Percentiles rank a stretch among this genome's conserved stretches.
Evolutionary conservation across 2,888 invertebrate species (phyloP).

Genomic region (Caprella mutica): DNA sequence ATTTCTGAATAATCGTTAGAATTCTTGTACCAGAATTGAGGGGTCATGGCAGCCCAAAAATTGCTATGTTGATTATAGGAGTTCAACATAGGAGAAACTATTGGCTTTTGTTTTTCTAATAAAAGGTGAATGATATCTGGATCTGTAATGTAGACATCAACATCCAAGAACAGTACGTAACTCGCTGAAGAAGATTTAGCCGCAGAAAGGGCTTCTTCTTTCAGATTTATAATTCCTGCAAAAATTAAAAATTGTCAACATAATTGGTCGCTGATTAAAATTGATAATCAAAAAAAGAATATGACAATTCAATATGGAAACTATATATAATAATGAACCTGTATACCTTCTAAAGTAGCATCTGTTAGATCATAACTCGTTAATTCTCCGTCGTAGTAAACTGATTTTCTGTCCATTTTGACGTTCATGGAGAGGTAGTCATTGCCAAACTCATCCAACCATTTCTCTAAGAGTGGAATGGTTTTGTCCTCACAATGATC

Average conservation of each 20-base stretch:
- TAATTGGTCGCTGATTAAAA: too few species aligned
- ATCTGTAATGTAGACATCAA: conserved; percentile 68
- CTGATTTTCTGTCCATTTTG: conserved; percentile 45
- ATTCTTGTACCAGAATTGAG: conserved; percentile 67
- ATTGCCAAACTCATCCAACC: conserved; percentile 52
- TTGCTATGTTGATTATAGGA: conserved; percentile 84
- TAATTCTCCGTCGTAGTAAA: conserved; percentile 48
- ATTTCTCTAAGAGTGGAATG: conserved; percentile 56
- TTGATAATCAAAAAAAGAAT: too few species aligned
- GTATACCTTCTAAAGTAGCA: conserved; percentile 44
- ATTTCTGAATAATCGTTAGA: conserved; percentile 76
- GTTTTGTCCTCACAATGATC: conserved; percentile 77
- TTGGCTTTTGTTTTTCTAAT: conserved; percentile 48
- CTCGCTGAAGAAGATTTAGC: conserved; percentile 75
- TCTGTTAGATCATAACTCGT: conserved; percentile 38
- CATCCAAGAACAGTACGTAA: conserved; percentile 74
- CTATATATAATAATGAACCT: too few species aligned
- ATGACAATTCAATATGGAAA: too few species aligned
- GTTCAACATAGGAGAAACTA: conserved; percentile 73
- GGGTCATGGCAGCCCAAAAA: conserved; percentile 90
- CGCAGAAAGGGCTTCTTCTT: conserved; percentile 60
- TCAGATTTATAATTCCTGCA: conserved; percentile 63
- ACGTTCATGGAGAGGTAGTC: conserved; percentile 61
- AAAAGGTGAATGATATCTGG: conserved; percentile 52
- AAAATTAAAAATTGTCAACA: too few species aligned